These are phyloP conservation scores for Clarias magur DNA, from an alignment of 2,113 vertebrate species.

Conservation along the genomic window DNA sequence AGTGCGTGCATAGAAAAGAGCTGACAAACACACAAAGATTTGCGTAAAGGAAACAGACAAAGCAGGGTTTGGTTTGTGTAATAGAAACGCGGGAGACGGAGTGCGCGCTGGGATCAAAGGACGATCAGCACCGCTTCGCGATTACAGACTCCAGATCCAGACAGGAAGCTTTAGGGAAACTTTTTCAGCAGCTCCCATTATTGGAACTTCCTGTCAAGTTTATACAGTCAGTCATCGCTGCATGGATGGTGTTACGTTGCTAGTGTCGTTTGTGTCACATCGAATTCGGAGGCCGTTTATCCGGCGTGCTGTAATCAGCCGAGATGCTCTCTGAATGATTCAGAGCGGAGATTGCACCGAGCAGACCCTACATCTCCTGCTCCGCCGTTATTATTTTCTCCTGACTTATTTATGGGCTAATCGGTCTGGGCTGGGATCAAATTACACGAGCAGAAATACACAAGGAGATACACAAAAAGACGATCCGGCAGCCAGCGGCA, in stretches of 20 bases:
- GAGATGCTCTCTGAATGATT: constrained; percentile 39
- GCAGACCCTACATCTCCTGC: constrained; percentile 20
- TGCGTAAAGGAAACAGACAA: constrained; percentile 8
- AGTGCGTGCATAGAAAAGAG: constrained; percentile 41
- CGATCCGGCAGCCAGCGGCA: background rate
- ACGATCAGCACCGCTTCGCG: background rate
- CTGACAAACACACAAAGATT: background rate
- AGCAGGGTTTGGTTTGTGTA: background rate
- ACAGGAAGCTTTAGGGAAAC: background rate
- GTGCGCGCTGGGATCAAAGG: background rate
- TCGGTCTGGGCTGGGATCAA: constrained; percentile 49
- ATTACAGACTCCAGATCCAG: constrained; percentile 2
- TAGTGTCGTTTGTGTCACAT: constrained; percentile 48
- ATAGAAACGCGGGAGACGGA: background rate
- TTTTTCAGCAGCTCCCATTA: constrained; percentile 11
- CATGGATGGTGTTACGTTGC: constrained; percentile 26
- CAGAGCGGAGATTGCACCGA: background rate
- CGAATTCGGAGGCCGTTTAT: constrained; percentile 50
- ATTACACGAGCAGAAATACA: constrained; percentile 39
- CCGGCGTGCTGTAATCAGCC: constrained; percentile 24
- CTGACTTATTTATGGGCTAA: constrained; percentile 54
- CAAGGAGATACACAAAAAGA: background rate
- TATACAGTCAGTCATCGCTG: background rate
- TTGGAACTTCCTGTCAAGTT: background rate
- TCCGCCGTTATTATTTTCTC: constrained; percentile 38